Evolutionary conservation across 2,888 invertebrate genomes (phyloP), one percentile per base, ranked within the genome.

Genomic region (Drosophila mettleri): DNA sequence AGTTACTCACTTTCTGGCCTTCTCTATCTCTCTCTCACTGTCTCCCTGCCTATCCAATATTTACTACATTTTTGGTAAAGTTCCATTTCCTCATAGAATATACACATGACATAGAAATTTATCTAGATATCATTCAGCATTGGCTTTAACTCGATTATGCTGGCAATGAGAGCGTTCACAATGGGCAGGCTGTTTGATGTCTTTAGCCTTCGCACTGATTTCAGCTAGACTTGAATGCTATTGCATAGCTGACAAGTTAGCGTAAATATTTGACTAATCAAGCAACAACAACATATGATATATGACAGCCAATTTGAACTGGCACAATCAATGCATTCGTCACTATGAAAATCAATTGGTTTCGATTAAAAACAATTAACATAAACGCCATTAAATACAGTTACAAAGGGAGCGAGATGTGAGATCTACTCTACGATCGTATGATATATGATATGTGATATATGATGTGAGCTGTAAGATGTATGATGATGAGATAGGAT

Each of bases 351-450:
- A 82, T 49, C 84, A 87, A 87, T 87, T 87, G 88, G 80, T 59
- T 76, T 88, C 74, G 73, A 87, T 87, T 87, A 67, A 88, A 81
- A 69, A 51, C 87, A 87, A 87, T 87, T 78, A 77, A 72, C 67
- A 78, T 66, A 70, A 77, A 78, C 76, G 80, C 79, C 82, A 80
- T 78, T 78, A 75, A 68, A 61, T 53, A 41, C 69, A 60, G 55
- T 41, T 49, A 65, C 55, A 24, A 16, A 51, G 49, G 12, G 45
- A 27, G 36, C 36, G 36, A 16, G 41, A 20, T 12, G 14, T 22
- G 41, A 8, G 20, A 70, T 18, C 12, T 36, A 61, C 16, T 27
- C 29, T 18, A 24, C 45, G 57, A 64, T 72, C 20, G 59, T 38
- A 33, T 72, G 73, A 57, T 62, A 71, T 68, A 57, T 70, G 61